Conservation (phyloP, 1,140 invertebrate species). For the Lasioglossum albipes region DNA sequence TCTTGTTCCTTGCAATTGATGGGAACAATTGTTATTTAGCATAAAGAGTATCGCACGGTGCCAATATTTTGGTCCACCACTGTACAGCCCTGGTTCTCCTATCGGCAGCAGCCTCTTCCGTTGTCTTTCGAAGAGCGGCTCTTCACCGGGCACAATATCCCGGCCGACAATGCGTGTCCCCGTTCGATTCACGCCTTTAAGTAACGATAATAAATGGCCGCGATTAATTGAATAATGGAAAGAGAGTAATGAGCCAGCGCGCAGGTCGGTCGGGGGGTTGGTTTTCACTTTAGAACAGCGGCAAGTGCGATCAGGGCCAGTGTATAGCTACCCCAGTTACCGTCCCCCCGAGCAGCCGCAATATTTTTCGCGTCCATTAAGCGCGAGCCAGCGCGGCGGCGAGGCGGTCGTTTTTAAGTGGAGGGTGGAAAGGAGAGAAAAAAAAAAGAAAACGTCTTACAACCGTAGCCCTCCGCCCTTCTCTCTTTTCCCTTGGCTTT, state of each 20-base stretch:
- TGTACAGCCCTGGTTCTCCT: neutral
- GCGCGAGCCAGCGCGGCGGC: slow-evolving; percentile 38
- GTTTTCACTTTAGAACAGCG: slow-evolving; percentile 65
- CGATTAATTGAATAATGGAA: slow-evolving; percentile 76
- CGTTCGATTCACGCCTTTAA: slow-evolving; percentile 64
- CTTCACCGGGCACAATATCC: slow-evolving; percentile 59
- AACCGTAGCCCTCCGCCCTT: slow-evolving; percentile 20
- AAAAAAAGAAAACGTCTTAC: slow-evolving; percentile 41
- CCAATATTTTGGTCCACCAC: too few relatives aligned
- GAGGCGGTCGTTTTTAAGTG: slow-evolving; percentile 57
- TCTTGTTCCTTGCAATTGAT: too few relatives aligned
- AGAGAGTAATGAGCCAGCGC: slow-evolving; percentile 70
- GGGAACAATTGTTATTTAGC: too few relatives aligned
- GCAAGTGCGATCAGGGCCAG: slow-evolving; percentile 57
- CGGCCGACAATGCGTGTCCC: slow-evolving; percentile 68
- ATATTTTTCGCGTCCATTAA: slow-evolving; percentile 66
- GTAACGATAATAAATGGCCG: slow-evolving; percentile 70
- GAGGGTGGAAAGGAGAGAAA: slow-evolving; percentile 13
- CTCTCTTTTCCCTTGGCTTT: neutral
- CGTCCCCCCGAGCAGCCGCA: slow-evolving; percentile 45
- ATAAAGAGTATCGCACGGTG: too few relatives aligned
- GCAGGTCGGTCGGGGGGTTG: neutral
- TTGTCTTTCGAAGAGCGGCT: neutral
- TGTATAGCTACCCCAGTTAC: slow-evolving; percentile 44
- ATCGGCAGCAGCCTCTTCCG: neutral